Base-by-base conservation (phyloP, 2,888 invertebrate genomes). In the Norana najaformis region DNA sequence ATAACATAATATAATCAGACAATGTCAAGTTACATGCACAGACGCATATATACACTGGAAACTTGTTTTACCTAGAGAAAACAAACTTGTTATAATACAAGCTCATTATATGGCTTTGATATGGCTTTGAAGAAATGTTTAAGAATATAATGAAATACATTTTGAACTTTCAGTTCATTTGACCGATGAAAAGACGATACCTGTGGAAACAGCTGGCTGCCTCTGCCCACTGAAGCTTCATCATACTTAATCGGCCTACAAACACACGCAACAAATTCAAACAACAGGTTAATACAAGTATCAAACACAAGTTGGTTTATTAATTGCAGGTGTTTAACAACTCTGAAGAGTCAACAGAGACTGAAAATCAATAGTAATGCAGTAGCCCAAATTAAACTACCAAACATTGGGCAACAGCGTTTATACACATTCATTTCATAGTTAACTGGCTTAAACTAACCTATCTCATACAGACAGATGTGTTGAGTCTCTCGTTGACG, bases 191-290 rank as follows among this genome's bases (percentile, higher is more conserved):
- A 85, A 85, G 85, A 85, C 34, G 91, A 89, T 90, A 93, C 93
- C 92, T 93, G 38, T 92, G 90, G 90, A 94, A 94, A 53, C 93
- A 93, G 36, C n/a, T 36, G 36, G 90, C 83, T 6, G 90, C 89
- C 91, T 96, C 95, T 35, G 94, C 94, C 95, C 96, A 96, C 92
- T 96, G 96, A 91, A 96, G 94, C 91, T 96, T 95, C 92, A 96
- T 96, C 83, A 96, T 93, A 93, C 96, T 95, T 93, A 96, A 96
- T 96, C 96, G 96, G 89, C 96, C 96, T 69, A 53, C 13, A 30
- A 69, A 69, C 69, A 69, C 69, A 69, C 1, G 8, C 69, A 69
- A 8, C 69, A 69, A 69, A 30, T 3, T n/a, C 11, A 69, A 69
- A n/a, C 30, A 69, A 69, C n/a, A 69, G 69, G 69, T 53, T 23